A percentile compares a stretch with the other conserved stretches of the same genome.
Evolutionary conservation across 30 jellyfish, hydroid and myxozoan species (phyloP).

Genomic region (Sanderia malayensis): DNA sequence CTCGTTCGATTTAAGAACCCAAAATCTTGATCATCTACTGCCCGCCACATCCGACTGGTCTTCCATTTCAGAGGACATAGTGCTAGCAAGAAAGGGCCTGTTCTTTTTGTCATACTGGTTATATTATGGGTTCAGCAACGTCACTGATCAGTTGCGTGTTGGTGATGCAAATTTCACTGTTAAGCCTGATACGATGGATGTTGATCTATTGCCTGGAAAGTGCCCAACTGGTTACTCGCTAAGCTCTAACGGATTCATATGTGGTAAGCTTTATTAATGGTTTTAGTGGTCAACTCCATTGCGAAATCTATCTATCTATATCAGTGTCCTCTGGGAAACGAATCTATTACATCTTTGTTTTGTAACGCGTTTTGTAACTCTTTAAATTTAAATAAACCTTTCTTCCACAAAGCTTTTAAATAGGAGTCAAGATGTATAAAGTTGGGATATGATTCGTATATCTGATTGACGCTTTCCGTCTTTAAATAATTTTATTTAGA

Average conservation of each 20-base stretch:
- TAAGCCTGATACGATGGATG: conserved; percentile 44
- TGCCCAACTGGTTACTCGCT: conserved; percentile 46
- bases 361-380: too few relatives aligned
- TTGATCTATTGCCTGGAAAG: conserved; percentile 10
- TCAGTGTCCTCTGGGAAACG: too few relatives aligned
- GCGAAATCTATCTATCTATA: too few relatives aligned
- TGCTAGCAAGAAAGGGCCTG: conserved; percentile 57
- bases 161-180: conserved; percentile 20
- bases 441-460: too few relatives aligned
- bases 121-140: conserved; percentile 30
- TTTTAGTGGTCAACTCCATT: too few relatives aligned
- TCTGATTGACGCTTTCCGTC: too few relatives aligned
- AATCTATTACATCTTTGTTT: too few relatives aligned
- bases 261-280: too few relatives aligned
- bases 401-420: too few relatives aligned
- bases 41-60: conserved; percentile 40
- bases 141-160: conserved; percentile 8
- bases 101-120: conserved; percentile 42
- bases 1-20: conserved; percentile 28
- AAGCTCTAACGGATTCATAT: conserved; percentile 52
- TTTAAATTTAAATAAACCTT: too few relatives aligned
- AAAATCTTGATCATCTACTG: conserved; percentile 21
- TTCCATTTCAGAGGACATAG: conserved; percentile 38
- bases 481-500: too few relatives aligned
- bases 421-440: too few relatives aligned